Percentiles rank a stretch among this genome's conserved stretches.
Evolutionary conservation across 2,888 invertebrate species (phyloP).

Genomic region (Perithous albicinctus): DNA sequence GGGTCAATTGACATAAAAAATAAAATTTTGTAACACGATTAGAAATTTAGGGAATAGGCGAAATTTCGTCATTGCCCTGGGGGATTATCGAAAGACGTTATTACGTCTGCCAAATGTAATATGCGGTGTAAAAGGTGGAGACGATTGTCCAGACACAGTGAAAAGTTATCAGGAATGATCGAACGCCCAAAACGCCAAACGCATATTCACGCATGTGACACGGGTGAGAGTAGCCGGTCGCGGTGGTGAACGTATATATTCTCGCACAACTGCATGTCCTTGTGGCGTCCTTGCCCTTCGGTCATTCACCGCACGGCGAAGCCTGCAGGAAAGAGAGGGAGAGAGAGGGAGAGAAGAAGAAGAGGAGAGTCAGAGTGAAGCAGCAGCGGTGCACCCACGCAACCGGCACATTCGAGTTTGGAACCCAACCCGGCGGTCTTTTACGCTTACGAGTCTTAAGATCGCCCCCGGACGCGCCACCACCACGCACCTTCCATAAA

Average conservation of each 20-base stretch:
- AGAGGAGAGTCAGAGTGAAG: constrained; percentile 52
- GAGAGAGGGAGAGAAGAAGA: constrained; percentile 18
- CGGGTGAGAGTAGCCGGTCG: constrained; percentile 33
- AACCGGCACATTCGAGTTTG: constrained; percentile 73
- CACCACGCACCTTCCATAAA: constrained; percentile 74
- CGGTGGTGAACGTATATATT: constrained; percentile 55
- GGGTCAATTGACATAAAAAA: too few species aligned
- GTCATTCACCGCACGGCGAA: constrained; percentile 80
- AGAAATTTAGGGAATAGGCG: too few species aligned
- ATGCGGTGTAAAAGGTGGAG: not conserved
- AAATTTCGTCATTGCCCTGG: too few species aligned
- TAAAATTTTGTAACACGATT: too few species aligned
- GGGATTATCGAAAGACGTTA: not conserved
- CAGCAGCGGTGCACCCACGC: constrained; percentile 73
- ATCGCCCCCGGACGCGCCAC: constrained; percentile 45
- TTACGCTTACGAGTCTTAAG: constrained; percentile 77
- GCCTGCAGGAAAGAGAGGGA: constrained; percentile 48
- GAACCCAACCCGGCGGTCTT: constrained; percentile 77
- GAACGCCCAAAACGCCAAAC: not conserved
- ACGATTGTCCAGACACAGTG: not conserved
- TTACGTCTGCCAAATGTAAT: constrained; percentile 9
- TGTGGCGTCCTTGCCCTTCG: constrained; percentile 84
- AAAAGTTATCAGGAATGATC: not conserved
- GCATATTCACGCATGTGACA: constrained; percentile 5
- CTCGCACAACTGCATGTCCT: constrained; percentile 78